Evolutionary conservation across 2,888 invertebrate genomes (phyloP).

Genomic region (Apomyelois bistriatella): DNA sequence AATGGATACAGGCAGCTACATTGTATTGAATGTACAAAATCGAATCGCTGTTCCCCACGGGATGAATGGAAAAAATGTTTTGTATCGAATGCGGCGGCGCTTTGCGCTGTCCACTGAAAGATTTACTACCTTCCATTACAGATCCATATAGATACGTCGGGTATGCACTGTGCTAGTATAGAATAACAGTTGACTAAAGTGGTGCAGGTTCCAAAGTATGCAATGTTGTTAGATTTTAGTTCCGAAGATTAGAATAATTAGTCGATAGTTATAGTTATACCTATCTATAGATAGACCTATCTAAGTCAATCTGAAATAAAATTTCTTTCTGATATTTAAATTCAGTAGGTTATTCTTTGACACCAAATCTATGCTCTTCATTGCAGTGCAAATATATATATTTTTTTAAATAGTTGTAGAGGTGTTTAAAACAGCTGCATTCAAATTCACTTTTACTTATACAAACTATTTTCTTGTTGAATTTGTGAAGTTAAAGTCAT

Average conservation of each 20-base stretch:
- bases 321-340: too few relatives aligned
- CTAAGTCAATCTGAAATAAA: too few relatives aligned
- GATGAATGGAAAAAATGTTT: conserved; percentile 63
- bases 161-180: neutral
- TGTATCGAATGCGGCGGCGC: conserved; percentile 46
- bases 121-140: conserved; percentile 71
- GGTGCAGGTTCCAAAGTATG: too few relatives aligned
- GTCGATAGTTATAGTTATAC: too few relatives aligned
- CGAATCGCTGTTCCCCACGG: conserved; percentile 61
- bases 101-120: conserved; percentile 62
- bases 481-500: neutral
- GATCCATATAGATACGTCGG: conserved; percentile 33
- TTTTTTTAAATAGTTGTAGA: too few relatives aligned
- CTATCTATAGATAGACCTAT: too few relatives aligned
- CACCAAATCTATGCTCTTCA: too few relatives aligned
- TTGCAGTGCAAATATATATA: too few relatives aligned
- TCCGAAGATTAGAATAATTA: too few relatives aligned
- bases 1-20: conserved; percentile 38
- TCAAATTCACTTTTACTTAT: neutral
- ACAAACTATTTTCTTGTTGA: neutral
- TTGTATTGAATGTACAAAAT: conserved; percentile 63
- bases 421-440: too few relatives aligned
- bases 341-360: too few relatives aligned
- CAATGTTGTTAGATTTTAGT: too few relatives aligned
- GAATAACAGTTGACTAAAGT: neutral